Evolutionary conservation across 1,140 invertebrate species (phyloP), one percentile per base, ranked within the genome.

Genomic region (Amphibalanus amphitrite): DNA sequence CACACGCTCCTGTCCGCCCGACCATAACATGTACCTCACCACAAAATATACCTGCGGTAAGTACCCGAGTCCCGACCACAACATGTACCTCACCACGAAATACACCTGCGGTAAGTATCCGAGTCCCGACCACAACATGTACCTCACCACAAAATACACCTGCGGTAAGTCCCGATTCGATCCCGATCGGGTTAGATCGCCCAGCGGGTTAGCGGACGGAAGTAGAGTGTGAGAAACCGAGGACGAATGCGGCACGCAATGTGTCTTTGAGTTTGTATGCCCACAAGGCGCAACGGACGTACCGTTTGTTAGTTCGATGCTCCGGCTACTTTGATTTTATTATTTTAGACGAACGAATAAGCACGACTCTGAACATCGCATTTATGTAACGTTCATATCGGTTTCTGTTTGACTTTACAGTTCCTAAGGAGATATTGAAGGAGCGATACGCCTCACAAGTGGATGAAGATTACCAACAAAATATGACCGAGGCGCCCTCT

Each of bases 1-100:
- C 67, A 65, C 47, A 8, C 69, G 29, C 23, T 29, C 38, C 26
- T 71, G 28, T 47, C 28, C 71, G 69, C 71, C 64, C 30, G 40
- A 64, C 65, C 65, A 30, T 17, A 28, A 15, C 4, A 59, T 28
- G 15, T 47, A 26, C 29, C 29, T 69, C 29, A 33, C 64, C 29
- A 23, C 30, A 10, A n/a, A 69, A 20, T 59, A 59, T 20, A 59
- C 47, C 10, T 59, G 47, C 47, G 47, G 47, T 59, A 59, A 59
- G 47, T 20, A 59, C 1, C 38, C n/a, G n/a, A n/a, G n/a, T n/a
- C 71, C 64, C 30, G 40, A 64, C 65, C 65, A 30, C n/a, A 28
- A 15, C 4, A 59, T 28, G 33, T 38, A 38, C 33, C 15, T 69
- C 29, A 33, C 64, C 29, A 23, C 30, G 13, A n/a, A 69, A 20